Percentiles rank a stretch among this genome's conserved stretches.
Evolutionary conservation across 2,797 vertebrate species (phyloP).

Genomic region (Hippocampus kuda): DNA sequence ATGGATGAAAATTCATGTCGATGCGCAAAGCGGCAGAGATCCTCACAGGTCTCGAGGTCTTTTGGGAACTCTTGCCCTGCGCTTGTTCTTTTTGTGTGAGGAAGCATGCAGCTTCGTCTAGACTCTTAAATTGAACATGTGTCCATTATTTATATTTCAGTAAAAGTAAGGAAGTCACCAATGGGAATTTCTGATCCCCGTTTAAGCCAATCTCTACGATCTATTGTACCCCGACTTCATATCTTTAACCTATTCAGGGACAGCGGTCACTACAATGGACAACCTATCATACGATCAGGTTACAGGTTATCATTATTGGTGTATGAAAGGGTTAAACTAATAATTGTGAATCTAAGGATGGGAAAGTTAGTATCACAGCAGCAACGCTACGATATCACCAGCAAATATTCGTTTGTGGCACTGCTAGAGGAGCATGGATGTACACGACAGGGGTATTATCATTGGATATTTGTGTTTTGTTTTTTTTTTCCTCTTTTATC

Average conservation of each 20-base stretch:
- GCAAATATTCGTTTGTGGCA: no score
- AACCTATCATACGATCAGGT: no score
- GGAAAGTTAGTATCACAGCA: no score
- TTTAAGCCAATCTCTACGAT: background rate
- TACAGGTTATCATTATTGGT: no score
- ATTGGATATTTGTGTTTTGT: no score
- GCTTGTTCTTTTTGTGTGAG: constrained; percentile 16
- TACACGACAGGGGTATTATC: no score
- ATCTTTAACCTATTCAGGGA: no score
- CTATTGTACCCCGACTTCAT: background rate
- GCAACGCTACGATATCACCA: no score
- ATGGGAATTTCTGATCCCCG: background rate
- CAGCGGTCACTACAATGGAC: no score
- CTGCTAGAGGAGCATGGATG: no score
- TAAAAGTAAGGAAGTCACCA: constrained; percentile 13
- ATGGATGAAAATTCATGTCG: constrained; percentile 30
- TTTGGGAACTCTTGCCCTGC: constrained; percentile 22
- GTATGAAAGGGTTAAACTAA: background rate
- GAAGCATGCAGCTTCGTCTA: constrained; percentile 25
- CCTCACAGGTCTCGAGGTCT: constrained; percentile 15
- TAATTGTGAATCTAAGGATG: no score
- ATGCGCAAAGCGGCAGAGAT: constrained; percentile 21
- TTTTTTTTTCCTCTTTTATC: no score
- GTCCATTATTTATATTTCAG: constrained; percentile 36
- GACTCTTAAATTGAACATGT: constrained; percentile 28